phyloP scores from a whole-genome alignment of 92 coral and sea anemone genomes.

The Muricea muricata region DNA sequence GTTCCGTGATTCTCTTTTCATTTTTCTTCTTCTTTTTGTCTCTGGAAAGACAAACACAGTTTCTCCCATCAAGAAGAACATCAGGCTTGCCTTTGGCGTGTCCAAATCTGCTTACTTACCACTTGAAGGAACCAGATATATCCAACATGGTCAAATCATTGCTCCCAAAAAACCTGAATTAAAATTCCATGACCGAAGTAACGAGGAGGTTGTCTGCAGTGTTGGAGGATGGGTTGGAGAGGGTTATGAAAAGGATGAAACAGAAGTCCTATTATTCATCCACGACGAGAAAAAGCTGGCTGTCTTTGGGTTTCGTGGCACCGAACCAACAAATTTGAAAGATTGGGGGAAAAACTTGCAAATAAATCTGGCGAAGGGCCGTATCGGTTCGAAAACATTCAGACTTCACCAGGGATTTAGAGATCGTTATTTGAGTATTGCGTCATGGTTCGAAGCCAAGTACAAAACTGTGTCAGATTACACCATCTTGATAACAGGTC shows the following conservation, averaged over 20 bases:
- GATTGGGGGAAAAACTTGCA: conserved; percentile 1
- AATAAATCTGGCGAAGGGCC: background rate
- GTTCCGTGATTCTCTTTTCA: background rate
- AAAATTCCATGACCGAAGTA: background rate
- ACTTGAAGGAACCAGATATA: background rate
- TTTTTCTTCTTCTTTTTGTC: background rate
- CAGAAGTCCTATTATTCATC: conserved; percentile 5
- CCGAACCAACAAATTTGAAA: background rate
- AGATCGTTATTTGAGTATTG: conserved; percentile 5
- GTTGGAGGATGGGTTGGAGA: background rate
- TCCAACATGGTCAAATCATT: background rate
- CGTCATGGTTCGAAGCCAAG: conserved; percentile 18
- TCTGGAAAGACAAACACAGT: background rate
- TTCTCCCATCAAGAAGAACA: background rate
- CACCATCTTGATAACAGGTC: conserved; percentile 2
- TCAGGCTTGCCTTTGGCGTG: background rate
- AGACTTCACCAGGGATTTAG: background rate
- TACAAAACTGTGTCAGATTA: conserved; percentile 13
- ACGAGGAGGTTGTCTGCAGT: background rate
- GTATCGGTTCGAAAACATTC: background rate
- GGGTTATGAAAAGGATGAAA: background rate
- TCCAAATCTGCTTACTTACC: conserved; percentile 4
- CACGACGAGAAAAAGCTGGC: conserved; percentile 1
- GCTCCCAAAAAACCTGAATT: background rate
- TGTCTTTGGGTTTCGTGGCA: conserved; percentile 9